These are phyloP conservation scores for Leptarthrus brevirostris DNA, from an alignment of 2,888 invertebrate genomes.

Conservation along the genomic window DNA sequence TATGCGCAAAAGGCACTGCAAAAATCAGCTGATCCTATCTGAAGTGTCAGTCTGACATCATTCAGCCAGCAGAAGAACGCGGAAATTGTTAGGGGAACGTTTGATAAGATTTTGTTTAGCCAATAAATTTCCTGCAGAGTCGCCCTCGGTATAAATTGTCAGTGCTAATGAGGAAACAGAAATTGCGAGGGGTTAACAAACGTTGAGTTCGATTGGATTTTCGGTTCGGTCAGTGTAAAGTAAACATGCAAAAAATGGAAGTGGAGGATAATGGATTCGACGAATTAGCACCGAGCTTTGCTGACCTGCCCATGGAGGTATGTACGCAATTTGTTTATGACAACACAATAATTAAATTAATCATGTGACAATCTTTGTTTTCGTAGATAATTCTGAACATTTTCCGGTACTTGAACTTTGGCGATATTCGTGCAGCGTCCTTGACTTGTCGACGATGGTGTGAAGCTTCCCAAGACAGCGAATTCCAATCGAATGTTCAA, in stretches of 20 bases:
- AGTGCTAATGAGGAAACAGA: slow-evolving; percentile 18
- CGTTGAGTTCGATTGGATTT: not conserved
- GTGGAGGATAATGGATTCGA: slow-evolving; percentile 53
- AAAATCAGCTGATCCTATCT: slow-evolving; percentile 12
- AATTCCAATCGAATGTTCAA: slow-evolving; percentile 63
- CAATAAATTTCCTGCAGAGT: not conserved
- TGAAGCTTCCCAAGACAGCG: slow-evolving; percentile 70
- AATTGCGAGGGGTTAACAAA: not conserved
- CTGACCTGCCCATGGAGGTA: slow-evolving; percentile 65
- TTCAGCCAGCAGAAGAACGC: not conserved
- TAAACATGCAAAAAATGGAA: not conserved
- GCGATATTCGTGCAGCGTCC: slow-evolving; percentile 75
- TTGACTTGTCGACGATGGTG: slow-evolving; percentile 76
- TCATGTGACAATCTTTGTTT: slow-evolving; percentile 8
- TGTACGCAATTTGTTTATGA: slow-evolving; percentile 43
- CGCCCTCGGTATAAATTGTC: not conserved
- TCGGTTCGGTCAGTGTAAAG: not conserved
- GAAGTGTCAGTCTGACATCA: slow-evolving; percentile 20
- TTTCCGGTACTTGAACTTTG: slow-evolving; percentile 73
- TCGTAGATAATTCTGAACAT: slow-evolving; percentile 73
- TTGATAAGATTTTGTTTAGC: not conserved
- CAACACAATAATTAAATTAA: not conserved
- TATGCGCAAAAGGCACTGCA: not conserved
- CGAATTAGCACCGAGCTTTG: slow-evolving; percentile 59
- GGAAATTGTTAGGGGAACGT: not conserved